Percentiles rank a stretch among this genome's conserved stretches.
Conservation (phyloP, 2,888 invertebrate species). For the Ceraclea dissimilis region DNA sequence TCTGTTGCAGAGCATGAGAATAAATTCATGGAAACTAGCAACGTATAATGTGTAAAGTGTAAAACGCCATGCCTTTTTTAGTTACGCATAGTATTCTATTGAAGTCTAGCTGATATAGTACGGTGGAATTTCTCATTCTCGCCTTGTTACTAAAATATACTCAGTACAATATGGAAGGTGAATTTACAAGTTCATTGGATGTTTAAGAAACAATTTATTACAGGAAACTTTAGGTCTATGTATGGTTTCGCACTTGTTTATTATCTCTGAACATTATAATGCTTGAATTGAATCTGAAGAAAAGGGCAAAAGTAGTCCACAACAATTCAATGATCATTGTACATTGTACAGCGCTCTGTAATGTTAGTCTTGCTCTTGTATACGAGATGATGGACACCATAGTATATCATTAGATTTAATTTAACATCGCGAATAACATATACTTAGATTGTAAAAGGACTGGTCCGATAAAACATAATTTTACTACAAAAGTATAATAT, state of each 20-base stretch:
- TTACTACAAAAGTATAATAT: no score
- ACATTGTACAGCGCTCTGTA: no score
- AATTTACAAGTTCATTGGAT: neutral
- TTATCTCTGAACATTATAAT: neutral
- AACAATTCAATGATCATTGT: no score
- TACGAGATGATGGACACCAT: no score
- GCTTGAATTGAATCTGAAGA: no score
- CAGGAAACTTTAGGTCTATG: neutral
- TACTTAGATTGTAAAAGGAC: no score
- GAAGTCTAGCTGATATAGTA: neutral
- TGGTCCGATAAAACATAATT: no score
- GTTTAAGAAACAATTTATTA: neutral
- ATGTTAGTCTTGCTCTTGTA: no score
- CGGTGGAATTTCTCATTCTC: neutral
- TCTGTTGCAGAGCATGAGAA: neutral
- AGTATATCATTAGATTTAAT: no score
- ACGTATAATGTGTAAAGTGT: neutral
- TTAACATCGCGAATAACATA: no score
- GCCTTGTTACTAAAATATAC: neutral
- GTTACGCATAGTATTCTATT: neutral
- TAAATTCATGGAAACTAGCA: neutral
- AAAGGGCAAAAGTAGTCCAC: no score
- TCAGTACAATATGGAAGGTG: neutral
- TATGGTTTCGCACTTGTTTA: neutral
- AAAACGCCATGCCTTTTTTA: neutral